phyloP scores from a whole-genome alignment of 2,797 vertebrate species.

The Gymnocypris eckloni region DNA sequence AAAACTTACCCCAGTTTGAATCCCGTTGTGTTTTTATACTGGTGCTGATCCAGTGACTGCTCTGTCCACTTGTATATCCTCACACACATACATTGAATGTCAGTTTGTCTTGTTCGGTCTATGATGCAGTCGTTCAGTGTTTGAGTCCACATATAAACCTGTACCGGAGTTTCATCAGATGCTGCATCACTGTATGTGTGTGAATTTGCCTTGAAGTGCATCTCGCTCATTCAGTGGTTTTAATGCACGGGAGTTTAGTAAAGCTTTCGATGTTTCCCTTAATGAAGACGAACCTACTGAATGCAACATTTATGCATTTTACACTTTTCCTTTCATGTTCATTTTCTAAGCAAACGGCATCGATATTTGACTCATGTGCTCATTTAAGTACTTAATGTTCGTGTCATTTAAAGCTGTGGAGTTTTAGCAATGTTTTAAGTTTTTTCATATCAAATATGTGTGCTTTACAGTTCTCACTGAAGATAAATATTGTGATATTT shows the following conservation, averaged over 20 bases:
- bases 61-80: no score
- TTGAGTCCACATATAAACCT: not conserved
- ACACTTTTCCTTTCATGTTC: not conserved
- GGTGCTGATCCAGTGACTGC: not conserved
- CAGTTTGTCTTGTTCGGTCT: not conserved
- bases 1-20: not conserved
- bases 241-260: not conserved
- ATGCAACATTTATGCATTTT: not conserved
- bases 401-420: not conserved
- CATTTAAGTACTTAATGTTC: not conserved
- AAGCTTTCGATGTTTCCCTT: not conserved
- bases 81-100: not conserved
- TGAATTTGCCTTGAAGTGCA: no score
- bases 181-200: no score
- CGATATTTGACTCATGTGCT: no score
- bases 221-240: not conserved
- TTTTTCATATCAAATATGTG: not conserved
- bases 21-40: not conserved
- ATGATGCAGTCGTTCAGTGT: not conserved
- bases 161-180: not conserved
- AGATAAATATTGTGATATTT: not conserved
- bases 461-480: not conserved
- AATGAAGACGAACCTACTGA: not conserved
- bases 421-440: not conserved
- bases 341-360: not conserved